These are phyloP conservation scores for Tiliacea citrago DNA, from an alignment of 2,888 invertebrate genomes.

Conservation along the genomic window DNA sequence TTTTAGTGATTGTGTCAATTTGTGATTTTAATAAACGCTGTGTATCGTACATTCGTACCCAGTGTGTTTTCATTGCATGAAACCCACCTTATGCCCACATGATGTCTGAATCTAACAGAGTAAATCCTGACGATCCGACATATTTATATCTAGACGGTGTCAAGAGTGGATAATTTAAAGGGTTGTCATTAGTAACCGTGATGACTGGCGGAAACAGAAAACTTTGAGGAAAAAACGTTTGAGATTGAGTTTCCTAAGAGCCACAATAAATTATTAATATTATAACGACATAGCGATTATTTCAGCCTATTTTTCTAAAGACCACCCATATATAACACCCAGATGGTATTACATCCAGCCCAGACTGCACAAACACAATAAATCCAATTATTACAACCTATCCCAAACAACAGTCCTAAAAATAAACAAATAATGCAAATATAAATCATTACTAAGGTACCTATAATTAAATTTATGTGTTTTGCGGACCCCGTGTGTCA, in stretches of 20 bases:
- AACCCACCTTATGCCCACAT: no score
- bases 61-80: no score
- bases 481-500: constrained; percentile 47
- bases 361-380: constrained; percentile 18
- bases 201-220: no score
- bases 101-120: no score
- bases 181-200: no score
- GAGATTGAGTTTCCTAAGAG: not conserved
- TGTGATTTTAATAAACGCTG: no score
- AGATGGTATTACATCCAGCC: constrained; percentile 13
- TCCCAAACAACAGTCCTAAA: constrained; percentile 12
- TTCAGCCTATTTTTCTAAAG: not conserved
- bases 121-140: no score
- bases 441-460: constrained; percentile 54
- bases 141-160: no score
- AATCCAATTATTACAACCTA: constrained; percentile 27
- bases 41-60: no score
- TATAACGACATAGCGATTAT: not conserved
- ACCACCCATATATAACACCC: not conserved
- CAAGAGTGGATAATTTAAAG: no score
- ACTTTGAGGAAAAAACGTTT: no score
- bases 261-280: not conserved
- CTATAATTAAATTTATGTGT: constrained; percentile 60
- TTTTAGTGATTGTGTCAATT: no score
- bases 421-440: constrained; percentile 40